Conservation (phyloP, 2,113 vertebrate species). For the Centropristis striata region DNA sequence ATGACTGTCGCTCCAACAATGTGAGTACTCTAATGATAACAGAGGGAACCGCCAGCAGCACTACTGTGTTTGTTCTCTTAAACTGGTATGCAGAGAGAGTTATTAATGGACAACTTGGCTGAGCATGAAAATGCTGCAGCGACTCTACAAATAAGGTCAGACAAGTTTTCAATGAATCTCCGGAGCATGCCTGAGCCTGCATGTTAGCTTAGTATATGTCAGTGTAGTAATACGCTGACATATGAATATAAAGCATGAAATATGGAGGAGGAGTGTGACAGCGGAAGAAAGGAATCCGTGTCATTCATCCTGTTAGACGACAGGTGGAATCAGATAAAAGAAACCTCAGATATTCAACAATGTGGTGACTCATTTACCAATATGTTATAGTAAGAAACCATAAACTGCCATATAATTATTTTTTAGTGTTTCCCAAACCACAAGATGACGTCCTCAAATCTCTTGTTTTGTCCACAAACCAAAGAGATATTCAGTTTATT, state of each 20-base stretch:
- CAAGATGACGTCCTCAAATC: too few species aligned
- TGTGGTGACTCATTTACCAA: not conserved
- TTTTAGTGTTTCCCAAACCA: too few species aligned
- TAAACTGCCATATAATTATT: too few species aligned
- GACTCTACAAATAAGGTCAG: slow-evolving; percentile 61
- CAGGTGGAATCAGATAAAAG: not conserved
- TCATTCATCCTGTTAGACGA: not conserved
- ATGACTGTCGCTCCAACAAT: not conserved
- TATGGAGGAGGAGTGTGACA: not conserved
- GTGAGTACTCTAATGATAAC: not conserved
- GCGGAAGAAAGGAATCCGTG: not conserved
- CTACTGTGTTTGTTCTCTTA: slow-evolving; percentile 25
- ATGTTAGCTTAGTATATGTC: slow-evolving; percentile 24
- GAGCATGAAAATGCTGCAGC: slow-evolving; percentile 32
- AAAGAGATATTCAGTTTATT: too few species aligned
- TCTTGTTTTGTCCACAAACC: too few species aligned
- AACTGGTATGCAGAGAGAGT: slow-evolving; percentile 44
- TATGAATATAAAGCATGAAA: slow-evolving; percentile 1
- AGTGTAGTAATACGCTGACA: slow-evolving; percentile 38
- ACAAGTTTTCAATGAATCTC: slow-evolving; percentile 50
- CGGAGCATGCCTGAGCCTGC: slow-evolving; percentile 32
- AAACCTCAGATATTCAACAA: not conserved
- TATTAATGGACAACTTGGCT: slow-evolving; percentile 64
- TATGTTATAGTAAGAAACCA: not conserved
- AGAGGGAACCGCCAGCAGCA: slow-evolving; percentile 4